Evolutionary conservation across 2,888 invertebrate genomes (phyloP).

Genomic region (Leistus spinibarbis): DNA sequence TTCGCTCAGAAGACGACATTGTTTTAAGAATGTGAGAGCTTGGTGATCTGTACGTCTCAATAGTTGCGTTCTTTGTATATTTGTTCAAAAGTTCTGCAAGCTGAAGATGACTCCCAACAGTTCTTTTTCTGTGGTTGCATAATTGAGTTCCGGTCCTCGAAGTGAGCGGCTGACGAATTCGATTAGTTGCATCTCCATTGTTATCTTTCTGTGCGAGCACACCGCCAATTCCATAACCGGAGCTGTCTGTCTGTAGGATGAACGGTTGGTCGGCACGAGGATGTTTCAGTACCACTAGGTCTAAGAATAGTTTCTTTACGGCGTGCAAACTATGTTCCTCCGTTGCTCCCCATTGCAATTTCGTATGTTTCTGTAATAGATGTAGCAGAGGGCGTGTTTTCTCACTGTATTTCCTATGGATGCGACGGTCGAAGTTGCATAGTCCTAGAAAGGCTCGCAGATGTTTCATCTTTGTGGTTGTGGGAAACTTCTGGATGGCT

Average conservation of each 20-base stretch:
- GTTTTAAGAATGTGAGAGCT: neutral
- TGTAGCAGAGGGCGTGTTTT: neutral
- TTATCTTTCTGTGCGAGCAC: conserved; percentile 10
- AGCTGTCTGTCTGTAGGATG: conserved; percentile 23
- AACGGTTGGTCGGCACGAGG: conserved; percentile 36
- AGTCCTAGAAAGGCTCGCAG: too few relatives aligned
- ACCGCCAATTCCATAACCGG: conserved; percentile 15
- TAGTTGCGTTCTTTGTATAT: conserved; percentile 23
- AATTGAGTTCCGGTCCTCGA: conserved; percentile 33
- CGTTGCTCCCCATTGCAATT: conserved; percentile 37
- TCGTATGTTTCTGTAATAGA: conserved; percentile 14
- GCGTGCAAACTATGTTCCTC: conserved; percentile 38
- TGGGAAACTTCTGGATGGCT: too few relatives aligned
- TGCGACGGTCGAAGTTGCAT: too few relatives aligned
- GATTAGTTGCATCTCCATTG: conserved; percentile 23
- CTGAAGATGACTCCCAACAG: conserved; percentile 38
- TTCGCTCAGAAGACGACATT: neutral
- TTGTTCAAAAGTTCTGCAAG: conserved; percentile 35
- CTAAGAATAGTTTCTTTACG: conserved; percentile 38
- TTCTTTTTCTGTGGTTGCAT: conserved; percentile 42
- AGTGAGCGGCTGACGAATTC: conserved; percentile 18
- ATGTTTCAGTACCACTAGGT: conserved; percentile 38
- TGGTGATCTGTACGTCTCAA: conserved; percentile 38
- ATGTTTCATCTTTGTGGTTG: too few relatives aligned
- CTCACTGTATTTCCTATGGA: too few relatives aligned